Conservation (phyloP, 2,113 vertebrate genomes). For the Ursus arctos region DNA sequence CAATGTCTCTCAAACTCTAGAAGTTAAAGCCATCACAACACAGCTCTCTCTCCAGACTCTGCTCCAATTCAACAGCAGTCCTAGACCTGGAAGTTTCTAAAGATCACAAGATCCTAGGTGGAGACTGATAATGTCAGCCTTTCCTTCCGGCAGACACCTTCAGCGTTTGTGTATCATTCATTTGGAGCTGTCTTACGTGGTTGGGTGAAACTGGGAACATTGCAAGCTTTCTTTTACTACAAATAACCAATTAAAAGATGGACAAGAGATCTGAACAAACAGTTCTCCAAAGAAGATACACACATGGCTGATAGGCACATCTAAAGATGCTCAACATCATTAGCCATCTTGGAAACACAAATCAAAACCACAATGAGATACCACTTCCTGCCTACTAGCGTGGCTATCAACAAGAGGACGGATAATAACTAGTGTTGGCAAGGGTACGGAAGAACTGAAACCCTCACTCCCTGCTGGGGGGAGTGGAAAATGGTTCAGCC, state of each 20-base stretch:
- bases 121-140: not conserved
- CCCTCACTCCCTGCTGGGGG: not conserved
- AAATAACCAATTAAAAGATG: conserved; percentile 26
- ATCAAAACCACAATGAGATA: conserved; percentile 19
- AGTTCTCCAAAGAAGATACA: not conserved
- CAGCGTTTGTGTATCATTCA: not conserved
- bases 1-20: not conserved
- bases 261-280: not conserved
- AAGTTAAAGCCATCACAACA: not conserved
- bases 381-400: not conserved
- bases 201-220: not conserved
- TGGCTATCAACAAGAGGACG: not conserved
- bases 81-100: not conserved
- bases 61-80: not conserved
- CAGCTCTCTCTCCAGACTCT: not conserved
- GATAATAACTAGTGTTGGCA: not conserved
- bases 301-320: not conserved
- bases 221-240: not conserved
- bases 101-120: not conserved
- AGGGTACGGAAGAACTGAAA: not conserved
- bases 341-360: not conserved
- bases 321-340: not conserved
- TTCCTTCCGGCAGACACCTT: not conserved
- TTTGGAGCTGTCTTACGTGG: not conserved
- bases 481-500: not conserved